These are phyloP conservation scores for Drosophila insularis DNA, from an alignment of 1,140 invertebrate species.

Conservation along the genomic window DNA sequence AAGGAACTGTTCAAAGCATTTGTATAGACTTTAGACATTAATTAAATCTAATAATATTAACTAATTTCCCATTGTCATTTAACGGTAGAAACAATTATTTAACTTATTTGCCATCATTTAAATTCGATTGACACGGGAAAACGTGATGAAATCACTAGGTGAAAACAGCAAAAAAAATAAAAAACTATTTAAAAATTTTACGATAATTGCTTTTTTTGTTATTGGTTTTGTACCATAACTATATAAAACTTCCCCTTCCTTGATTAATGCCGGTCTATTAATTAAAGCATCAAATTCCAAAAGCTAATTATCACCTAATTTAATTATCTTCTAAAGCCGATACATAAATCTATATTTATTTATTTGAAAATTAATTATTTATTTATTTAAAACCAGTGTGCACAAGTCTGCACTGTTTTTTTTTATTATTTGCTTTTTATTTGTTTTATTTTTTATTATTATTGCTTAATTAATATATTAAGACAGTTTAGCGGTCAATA, in stretches of 20 bases:
- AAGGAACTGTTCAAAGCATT: constrained; percentile 19
- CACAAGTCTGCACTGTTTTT: constrained; percentile 12
- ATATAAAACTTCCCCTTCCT: not conserved
- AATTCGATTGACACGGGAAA: not conserved
- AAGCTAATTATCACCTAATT: not conserved
- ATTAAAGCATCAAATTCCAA: not conserved
- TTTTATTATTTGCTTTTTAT: constrained; percentile 14
- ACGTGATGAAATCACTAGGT: not conserved
- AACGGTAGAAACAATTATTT: not conserved
- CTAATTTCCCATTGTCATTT: constrained; percentile 6
- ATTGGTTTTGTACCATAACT: not conserved
- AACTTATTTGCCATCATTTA: not conserved
- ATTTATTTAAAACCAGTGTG: constrained; percentile 35
- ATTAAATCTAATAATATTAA: not conserved
- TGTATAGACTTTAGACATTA: constrained; percentile 1
- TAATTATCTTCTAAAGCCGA: not conserved
- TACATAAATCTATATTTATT: constrained; percentile 13
- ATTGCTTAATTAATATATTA: constrained; percentile 75
- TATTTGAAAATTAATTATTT: not conserved
- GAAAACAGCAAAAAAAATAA: too few relatives aligned
- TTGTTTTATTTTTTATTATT: constrained; percentile 48
- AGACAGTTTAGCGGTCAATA: constrained; percentile 66
- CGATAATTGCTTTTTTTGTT: not conserved
- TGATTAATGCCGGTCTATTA: not conserved
- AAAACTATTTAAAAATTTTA: not conserved